Conservation (phyloP, 2,888 invertebrate species). For the Drosophila diplacantha region DNA sequence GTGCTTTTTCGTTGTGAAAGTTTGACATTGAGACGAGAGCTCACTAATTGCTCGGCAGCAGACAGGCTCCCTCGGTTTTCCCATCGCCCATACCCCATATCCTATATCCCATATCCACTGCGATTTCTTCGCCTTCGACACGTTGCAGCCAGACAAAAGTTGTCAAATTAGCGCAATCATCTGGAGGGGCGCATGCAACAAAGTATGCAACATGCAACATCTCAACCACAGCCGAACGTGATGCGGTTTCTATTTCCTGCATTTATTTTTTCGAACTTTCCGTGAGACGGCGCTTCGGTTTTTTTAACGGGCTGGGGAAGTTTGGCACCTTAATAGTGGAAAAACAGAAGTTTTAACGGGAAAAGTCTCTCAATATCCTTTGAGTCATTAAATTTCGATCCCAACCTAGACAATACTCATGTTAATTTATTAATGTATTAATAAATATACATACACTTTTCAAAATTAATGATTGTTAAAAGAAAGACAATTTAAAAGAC, state of each 20-base stretch:
- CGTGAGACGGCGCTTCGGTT: conserved; percentile 3
- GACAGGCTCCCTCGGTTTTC: neutral
- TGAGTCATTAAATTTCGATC: neutral
- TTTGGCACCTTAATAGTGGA: conserved; percentile 2
- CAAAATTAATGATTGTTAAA: neutral
- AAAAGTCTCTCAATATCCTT: neutral
- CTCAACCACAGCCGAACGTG: conserved; percentile 61
- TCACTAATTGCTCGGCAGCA: conserved; percentile 26
- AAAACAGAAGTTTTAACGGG: neutral
- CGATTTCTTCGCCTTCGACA: conserved; percentile 36
- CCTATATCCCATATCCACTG: conserved; percentile 13
- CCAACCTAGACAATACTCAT: neutral
- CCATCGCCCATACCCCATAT: neutral
- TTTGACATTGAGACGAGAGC: conserved; percentile 34
- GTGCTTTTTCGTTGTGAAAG: conserved; percentile 29
- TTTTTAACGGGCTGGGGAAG: conserved; percentile 1
- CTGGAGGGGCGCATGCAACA: conserved; percentile 45
- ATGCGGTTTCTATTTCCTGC: conserved; percentile 58
- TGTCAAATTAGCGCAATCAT: conserved; percentile 60
- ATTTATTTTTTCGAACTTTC: conserved; percentile 46
- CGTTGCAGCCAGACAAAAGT: conserved; percentile 37
- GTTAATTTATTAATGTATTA: too few relatives aligned
- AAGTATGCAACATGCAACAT: conserved; percentile 69
- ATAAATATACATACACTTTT: neutral
- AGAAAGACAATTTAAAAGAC: neutral